Evolutionary conservation across 1,140 invertebrate genomes (phyloP), one percentile per base, ranked within the genome.

Genomic region (Oncopeltus fasciatus): DNA sequence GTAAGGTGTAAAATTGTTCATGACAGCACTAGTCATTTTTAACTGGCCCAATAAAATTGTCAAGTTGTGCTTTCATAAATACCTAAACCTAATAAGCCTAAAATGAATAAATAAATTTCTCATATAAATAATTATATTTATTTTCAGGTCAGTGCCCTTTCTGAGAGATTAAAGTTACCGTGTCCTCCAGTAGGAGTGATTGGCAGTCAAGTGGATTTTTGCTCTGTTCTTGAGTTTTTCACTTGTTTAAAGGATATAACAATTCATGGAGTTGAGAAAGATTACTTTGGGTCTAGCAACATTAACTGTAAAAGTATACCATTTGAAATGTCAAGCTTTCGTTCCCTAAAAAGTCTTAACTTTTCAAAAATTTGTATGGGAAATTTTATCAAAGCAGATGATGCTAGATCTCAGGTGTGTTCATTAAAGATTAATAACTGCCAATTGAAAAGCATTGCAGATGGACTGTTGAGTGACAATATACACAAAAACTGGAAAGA

Each of bases 211-310:
- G 84, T 83, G 69, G 89, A 95, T 73, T 87, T 95, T 64, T 90
- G 88, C 67, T 89, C 95, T 71, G 83, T 95, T 5, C 71, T 96
- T 59, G 92, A 96, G 71, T 90, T 92, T 70, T 88, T 88, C 71
- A 86, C 85, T 1, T 83, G 87, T 68, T 70, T 92, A 9, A 78
- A 76, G 20, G 76, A 73, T 14, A 71, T 93, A 0, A 77, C 79
- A 56, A 81, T 95, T 11, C 76, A 83, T 70, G 87, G 88, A 1
- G 84, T 78, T 64, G 84, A 77, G 64, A 74, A 76, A 51, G 75
- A 81, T 28, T 73, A 73, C 44, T 78, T 84, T 65, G 83, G 82
- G 2, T 84, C 81, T 0, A 93, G 90, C 70, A 94, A 92, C 68
- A 87, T 95, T 65, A 76, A 85, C 60, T 83, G 86, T 0, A 90